phyloP scores from a whole-genome alignment of 2,888 invertebrate species.

The Zaprionus bogoriensis region DNA sequence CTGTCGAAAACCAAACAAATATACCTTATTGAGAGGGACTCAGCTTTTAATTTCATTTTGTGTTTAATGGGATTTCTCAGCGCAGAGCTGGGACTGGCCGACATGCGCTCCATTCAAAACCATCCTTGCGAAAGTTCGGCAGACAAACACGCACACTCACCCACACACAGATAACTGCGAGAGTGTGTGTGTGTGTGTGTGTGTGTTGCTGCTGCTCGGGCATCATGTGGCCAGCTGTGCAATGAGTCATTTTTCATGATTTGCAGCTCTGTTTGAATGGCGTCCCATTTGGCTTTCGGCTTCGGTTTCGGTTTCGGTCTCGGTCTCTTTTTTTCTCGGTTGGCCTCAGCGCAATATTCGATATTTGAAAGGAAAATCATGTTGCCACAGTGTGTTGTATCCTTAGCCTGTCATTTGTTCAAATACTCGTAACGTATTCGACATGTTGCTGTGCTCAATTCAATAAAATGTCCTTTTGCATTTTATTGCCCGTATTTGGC shows the following conservation, averaged over 20 bases:
- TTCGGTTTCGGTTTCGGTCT: not conserved
- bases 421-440: conserved; percentile 25
- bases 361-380: conserved; percentile 46
- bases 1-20: not conserved
- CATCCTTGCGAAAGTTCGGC: not conserved
- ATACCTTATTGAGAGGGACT: not conserved
- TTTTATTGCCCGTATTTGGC: conserved; percentile 37
- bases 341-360: conserved; percentile 11
- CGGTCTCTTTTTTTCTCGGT: not conserved
- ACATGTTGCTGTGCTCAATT: conserved; percentile 38
- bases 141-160: too few relatives aligned
- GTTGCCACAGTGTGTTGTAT: conserved; percentile 29
- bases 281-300: conserved; percentile 33
- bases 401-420: conserved; percentile 42
- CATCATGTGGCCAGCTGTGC: conserved; percentile 46
- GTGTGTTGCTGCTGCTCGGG: conserved; percentile 5
- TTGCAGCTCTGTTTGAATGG: conserved; percentile 49
- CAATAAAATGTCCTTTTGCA: conserved; percentile 45
- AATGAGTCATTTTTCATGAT: conserved; percentile 63
- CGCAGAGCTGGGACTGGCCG: not conserved
- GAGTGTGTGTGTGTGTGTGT: not conserved
- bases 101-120: not conserved
- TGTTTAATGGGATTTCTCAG: not conserved
- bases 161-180: not conserved
- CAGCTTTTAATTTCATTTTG: not conserved